Evolutionary conservation across 1,140 invertebrate genomes (phyloP).

Genomic region (Teleogryllus occipitalis): DNA sequence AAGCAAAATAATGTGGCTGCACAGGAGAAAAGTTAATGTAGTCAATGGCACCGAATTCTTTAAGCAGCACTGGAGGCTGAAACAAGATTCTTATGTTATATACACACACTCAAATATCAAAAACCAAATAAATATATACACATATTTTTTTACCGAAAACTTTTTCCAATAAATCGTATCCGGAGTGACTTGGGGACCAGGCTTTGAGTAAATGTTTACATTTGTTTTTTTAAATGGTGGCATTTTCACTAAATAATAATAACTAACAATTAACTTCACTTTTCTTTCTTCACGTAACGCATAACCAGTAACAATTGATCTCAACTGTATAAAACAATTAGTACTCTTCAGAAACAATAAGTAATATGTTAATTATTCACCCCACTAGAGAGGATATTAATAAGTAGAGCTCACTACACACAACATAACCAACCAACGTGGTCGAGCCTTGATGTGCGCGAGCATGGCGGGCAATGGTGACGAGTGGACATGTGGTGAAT

Average conservation of each 20-base stretch:
- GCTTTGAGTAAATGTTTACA: constrained; percentile 58
- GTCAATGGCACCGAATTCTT: constrained; percentile 87
- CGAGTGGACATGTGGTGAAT: too few relatives aligned
- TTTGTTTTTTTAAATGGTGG: constrained; percentile 65
- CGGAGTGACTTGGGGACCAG: constrained; percentile 54
- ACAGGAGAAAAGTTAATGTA: constrained; percentile 82
- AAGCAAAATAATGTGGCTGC: constrained; percentile 80
- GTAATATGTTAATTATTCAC: too few relatives aligned
- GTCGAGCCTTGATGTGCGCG: too few relatives aligned
- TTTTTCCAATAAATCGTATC: constrained; percentile 82
- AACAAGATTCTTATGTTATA: constrained; percentile 29
- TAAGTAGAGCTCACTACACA: too few relatives aligned
- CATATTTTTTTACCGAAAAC: constrained; percentile 52
- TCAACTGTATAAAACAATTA: too few relatives aligned
- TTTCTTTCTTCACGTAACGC: too few relatives aligned
- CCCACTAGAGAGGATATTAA: too few relatives aligned
- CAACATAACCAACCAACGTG: too few relatives aligned
- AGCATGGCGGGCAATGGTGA: too few relatives aligned
- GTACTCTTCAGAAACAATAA: too few relatives aligned
- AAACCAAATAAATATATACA: neutral
- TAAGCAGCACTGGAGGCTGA: constrained; percentile 76
- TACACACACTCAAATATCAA: neutral
- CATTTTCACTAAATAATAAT: constrained; percentile 31
- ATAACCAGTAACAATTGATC: too few relatives aligned
- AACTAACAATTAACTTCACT: neutral